These are phyloP conservation scores for Istiophorus platypterus DNA, from an alignment of 2,113 vertebrate genomes.

Conservation along the genomic window DNA sequence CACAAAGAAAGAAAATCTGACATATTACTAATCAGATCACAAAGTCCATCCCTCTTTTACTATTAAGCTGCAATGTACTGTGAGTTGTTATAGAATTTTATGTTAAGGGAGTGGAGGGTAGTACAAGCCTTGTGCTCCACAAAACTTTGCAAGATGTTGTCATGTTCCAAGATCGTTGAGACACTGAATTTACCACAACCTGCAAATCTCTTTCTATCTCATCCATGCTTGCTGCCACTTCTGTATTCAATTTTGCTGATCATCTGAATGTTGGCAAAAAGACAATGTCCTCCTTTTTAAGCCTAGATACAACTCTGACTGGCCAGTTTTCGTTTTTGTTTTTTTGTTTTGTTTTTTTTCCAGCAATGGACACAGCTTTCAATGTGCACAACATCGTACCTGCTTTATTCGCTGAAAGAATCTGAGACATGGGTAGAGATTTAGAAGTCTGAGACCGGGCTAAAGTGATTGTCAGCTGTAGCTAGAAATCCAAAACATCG, in stretches of 20 bases:
- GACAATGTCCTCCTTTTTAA: neutral
- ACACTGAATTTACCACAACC: neutral
- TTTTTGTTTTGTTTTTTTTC: no score
- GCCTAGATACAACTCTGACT: neutral
- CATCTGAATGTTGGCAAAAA: neutral
- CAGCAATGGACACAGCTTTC: neutral
- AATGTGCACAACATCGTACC: neutral
- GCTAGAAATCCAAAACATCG: neutral
- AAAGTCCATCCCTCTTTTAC: neutral
- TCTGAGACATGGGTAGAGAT: neutral
- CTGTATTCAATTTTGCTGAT: neutral
- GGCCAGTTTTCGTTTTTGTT: no score
- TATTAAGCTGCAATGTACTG: neutral
- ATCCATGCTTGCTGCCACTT: neutral
- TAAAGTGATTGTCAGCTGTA: neutral
- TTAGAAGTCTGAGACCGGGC: neutral
- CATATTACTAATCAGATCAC: neutral
- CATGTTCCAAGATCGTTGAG: neutral
- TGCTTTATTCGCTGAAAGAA: neutral
- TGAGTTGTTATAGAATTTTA: neutral
- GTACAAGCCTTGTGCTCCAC: constrained; percentile 3
- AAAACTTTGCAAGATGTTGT: neutral
- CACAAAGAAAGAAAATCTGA: neutral
- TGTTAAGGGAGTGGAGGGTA: neutral
- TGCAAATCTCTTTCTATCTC: neutral